phyloP scores from a whole-genome alignment of 1,140 invertebrate species.

The Nylanderia fulva region DNA sequence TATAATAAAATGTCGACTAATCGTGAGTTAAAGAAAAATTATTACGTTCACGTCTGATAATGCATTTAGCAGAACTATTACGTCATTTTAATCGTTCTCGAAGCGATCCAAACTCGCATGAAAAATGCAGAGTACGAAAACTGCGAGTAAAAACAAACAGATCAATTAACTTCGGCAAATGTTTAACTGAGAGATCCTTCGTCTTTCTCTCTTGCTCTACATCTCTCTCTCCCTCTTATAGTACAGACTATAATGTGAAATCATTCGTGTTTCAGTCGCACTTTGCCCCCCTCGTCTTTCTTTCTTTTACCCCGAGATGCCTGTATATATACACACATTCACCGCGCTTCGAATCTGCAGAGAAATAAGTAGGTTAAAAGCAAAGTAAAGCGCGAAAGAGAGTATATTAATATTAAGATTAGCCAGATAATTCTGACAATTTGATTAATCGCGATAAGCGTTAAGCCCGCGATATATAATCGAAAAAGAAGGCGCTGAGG shows the following conservation, averaged over 20 bases:
- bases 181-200: background rate
- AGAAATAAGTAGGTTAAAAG: too few relatives aligned
- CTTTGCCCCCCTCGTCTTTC: too few relatives aligned
- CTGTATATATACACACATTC: too few relatives aligned
- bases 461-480: background rate
- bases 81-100: slow-evolving; percentile 18
- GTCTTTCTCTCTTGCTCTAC: background rate
- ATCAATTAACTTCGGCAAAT: background rate
- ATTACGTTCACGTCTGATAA: background rate
- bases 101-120: background rate
- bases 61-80: slow-evolving; percentile 26
- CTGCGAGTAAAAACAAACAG: background rate
- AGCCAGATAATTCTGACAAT: background rate
- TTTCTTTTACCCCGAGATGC: too few relatives aligned
- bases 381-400: too few relatives aligned
- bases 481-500: background rate
- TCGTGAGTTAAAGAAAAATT: background rate
- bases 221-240: background rate
- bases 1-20: background rate
- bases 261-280: background rate
- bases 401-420: too few relatives aligned
- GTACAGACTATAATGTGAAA: background rate
- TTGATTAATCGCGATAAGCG: background rate
- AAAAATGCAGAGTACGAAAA: background rate
- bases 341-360: too few relatives aligned